These are phyloP conservation scores for Drosophila mayri DNA, from an alignment of 1,140 invertebrate species.

Conservation along the genomic window DNA sequence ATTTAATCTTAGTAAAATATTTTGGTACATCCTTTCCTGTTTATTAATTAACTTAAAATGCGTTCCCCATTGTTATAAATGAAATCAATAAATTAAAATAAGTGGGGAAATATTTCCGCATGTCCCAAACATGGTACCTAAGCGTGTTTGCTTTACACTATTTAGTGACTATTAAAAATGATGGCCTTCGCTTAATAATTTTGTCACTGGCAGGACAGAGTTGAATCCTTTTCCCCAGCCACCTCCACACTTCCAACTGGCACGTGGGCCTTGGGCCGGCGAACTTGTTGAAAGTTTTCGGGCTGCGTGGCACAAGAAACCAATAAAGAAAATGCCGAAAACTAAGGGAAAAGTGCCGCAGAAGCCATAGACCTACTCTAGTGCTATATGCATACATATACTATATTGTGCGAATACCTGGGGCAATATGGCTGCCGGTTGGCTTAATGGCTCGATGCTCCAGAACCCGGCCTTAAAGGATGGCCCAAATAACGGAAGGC, in stretches of 20 bases:
- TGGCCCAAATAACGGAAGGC: conserved; percentile 73
- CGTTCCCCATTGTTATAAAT: neutral
- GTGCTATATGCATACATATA: conserved; percentile 8
- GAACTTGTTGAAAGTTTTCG: conserved; percentile 59
- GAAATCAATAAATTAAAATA: neutral
- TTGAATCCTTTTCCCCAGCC: conserved; percentile 13
- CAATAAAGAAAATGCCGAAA: conserved; percentile 73
- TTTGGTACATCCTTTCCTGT: neutral
- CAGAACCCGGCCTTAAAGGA: conserved; percentile 43
- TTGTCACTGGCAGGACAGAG: conserved; percentile 34
- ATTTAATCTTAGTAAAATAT: neutral
- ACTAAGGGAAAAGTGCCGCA: conserved; percentile 61
- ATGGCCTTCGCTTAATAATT: conserved; percentile 26
- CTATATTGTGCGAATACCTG: conserved; percentile 25
- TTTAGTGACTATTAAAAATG: conserved; percentile 52
- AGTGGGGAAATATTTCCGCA: neutral
- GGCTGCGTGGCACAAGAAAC: conserved; percentile 58
- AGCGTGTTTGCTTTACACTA: conserved; percentile 14
- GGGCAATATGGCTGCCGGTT: conserved; percentile 53
- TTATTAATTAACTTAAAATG: neutral
- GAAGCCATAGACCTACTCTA: conserved; percentile 25
- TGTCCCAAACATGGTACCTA: neutral
- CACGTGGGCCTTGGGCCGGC: neutral
- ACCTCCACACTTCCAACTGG: neutral
- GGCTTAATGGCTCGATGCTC: conserved; percentile 60